Evolutionary conservation across 2,113 vertebrate genomes (phyloP).

Genomic region (Benitochromis conjunctus): DNA sequence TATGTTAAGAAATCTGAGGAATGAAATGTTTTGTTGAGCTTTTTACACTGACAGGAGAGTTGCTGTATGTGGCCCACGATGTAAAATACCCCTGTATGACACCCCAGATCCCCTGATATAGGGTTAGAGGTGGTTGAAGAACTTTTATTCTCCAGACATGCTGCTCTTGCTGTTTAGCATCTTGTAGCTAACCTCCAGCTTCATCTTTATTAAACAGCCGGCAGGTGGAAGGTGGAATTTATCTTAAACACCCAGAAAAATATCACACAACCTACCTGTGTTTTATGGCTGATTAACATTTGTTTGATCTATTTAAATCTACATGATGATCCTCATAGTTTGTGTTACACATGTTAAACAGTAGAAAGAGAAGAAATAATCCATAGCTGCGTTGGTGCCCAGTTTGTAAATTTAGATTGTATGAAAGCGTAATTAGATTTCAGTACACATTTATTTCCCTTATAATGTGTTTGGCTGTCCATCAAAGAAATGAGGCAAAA

Average conservation of each 20-base stretch:
- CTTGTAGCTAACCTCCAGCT: not conserved
- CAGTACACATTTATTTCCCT: slow-evolving; percentile 20
- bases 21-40: not conserved
- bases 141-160: not conserved
- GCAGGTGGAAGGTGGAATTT: not conserved
- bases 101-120: not conserved
- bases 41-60: not conserved
- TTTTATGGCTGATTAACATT: not conserved
- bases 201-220: not conserved
- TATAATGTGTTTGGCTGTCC: slow-evolving; percentile 37
- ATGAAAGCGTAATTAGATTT: slow-evolving; percentile 47
- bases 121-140: not conserved
- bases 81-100: not conserved
- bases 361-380: not conserved
- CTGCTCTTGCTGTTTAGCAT: not conserved
- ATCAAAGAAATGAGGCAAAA: slow-evolving; percentile 27
- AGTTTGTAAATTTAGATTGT: slow-evolving; percentile 30
- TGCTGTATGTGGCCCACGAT: not conserved
- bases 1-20: too few relatives aligned
- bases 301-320: not conserved
- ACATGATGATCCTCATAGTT: not conserved
- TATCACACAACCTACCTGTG: not conserved
- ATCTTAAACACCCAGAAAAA: not conserved
- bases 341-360: not conserved
- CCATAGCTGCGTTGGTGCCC: not conserved